Evolutionary conservation across 2,113 vertebrate species (phyloP).

Genomic region (Andinoacara biseriatus): DNA sequence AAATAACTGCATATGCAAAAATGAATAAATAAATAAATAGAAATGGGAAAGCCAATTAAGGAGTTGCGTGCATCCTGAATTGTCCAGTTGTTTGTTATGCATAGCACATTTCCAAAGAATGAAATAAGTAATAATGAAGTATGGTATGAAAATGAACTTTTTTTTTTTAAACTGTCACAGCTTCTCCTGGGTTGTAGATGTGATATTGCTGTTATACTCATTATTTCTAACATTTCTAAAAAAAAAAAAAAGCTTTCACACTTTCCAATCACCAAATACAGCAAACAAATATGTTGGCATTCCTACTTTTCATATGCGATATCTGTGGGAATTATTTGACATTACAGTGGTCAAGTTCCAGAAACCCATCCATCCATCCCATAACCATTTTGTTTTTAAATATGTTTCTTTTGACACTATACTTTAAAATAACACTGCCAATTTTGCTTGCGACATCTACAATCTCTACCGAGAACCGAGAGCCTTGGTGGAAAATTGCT

Average conservation of each 20-base stretch:
- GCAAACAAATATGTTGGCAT: not conserved
- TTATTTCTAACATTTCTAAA: slow-evolving; percentile 16
- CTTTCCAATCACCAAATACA: slow-evolving; percentile 16
- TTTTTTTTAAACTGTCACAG: not conserved
- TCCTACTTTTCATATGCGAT: not conserved
- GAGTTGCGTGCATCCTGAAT: not conserved
- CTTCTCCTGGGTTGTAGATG: not conserved
- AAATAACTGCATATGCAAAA: not conserved
- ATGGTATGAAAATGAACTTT: not conserved
- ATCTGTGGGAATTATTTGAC: not conserved
- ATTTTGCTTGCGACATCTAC: not conserved
- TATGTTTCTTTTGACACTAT: not conserved
- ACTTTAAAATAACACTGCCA: not conserved
- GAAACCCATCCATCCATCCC: not conserved
- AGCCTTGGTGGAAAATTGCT: not conserved
- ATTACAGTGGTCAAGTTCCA: not conserved
- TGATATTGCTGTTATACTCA: not conserved
- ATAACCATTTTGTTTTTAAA: too few relatives aligned
- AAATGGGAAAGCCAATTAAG: slow-evolving; percentile 5
- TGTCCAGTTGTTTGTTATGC: not conserved
- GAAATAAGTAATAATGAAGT: slow-evolving; percentile 5
- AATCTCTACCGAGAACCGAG: not conserved
- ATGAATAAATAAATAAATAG: not conserved
- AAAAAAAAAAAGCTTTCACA: slow-evolving; percentile 2
- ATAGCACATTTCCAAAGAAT: not conserved